phyloP scores from a whole-genome alignment of 2,113 vertebrate genomes.

The Tachysurus vachellii region DNA sequence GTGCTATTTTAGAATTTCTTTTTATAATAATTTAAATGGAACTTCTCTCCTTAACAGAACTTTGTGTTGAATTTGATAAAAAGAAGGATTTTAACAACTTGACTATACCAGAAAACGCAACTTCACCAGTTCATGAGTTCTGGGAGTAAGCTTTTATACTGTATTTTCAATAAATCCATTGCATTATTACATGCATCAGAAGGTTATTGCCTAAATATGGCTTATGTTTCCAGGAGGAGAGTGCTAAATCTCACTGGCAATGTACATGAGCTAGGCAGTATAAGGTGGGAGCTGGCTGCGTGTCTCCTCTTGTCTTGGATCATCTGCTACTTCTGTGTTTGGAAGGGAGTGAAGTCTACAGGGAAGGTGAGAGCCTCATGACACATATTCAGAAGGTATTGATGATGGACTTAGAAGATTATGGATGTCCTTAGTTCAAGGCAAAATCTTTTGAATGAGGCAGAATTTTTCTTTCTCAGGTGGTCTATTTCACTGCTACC shows the following conservation, averaged over 20 bases:
- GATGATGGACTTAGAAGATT: neutral
- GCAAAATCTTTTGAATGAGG: neutral
- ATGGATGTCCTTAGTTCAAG: neutral
- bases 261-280: conserved; percentile 72
- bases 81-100: conserved; percentile 60
- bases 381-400: neutral
- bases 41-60: conserved; percentile 66
- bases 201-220: neutral
- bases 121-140: conserved; percentile 87
- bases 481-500: conserved; percentile 94
- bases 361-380: conserved; percentile 72
- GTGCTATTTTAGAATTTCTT: neutral
- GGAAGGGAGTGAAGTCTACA: conserved; percentile 83
- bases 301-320: conserved; percentile 80
- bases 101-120: conserved; percentile 72
- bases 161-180: neutral
- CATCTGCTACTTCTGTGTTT: conserved; percentile 85
- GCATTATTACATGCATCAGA: neutral
- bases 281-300: conserved; percentile 79
- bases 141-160: conserved; percentile 86
- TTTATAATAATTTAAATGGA: neutral
- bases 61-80: conserved; percentile 79
- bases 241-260: conserved; percentile 43
- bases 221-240: conserved; percentile 61
- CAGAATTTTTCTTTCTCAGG: conserved; percentile 67